These are phyloP conservation scores for Anhinga rufa DNA, from an alignment of 2,113 vertebrate species.

Conservation along the genomic window DNA sequence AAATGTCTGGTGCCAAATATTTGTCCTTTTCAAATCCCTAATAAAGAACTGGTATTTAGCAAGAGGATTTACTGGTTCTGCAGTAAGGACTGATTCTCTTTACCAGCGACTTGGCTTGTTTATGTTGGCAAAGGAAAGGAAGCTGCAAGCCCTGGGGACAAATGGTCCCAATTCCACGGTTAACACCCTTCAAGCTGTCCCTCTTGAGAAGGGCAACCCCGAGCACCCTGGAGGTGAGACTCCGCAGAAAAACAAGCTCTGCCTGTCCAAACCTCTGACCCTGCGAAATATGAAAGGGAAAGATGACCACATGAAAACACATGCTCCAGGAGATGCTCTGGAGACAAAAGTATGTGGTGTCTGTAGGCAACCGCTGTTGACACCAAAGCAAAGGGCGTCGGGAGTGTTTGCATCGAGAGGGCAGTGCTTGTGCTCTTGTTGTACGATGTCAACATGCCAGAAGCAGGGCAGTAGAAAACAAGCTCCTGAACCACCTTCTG, in stretches of 20 bases:
- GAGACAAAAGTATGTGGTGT: not conserved
- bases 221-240: not conserved
- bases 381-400: not conserved
- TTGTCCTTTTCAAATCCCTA: conserved; percentile 49
- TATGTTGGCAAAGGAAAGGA: not conserved
- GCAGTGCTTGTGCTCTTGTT: not conserved
- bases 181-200: not conserved
- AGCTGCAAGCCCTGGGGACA: not conserved
- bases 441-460: fast-evolving
- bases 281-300: not conserved
- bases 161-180: not conserved
- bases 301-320: conserved; percentile 16
- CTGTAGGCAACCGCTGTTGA: not conserved
- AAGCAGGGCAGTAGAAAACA: not conserved
- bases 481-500: not conserved
- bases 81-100: not conserved
- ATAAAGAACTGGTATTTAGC: conserved; percentile 37
- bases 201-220: not conserved
- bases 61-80: conserved; percentile 45
- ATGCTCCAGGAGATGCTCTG: not conserved
- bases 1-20: conserved; percentile 43
- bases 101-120: not conserved
- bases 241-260: not conserved
- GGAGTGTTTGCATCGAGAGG: not conserved
- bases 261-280: not conserved